A percentile compares a stretch with the other conserved stretches of the same genome.
These are phyloP conservation scores for Lanius collurio DNA, from an alignment of 2,113 vertebrate species.

Conservation along the genomic window DNA sequence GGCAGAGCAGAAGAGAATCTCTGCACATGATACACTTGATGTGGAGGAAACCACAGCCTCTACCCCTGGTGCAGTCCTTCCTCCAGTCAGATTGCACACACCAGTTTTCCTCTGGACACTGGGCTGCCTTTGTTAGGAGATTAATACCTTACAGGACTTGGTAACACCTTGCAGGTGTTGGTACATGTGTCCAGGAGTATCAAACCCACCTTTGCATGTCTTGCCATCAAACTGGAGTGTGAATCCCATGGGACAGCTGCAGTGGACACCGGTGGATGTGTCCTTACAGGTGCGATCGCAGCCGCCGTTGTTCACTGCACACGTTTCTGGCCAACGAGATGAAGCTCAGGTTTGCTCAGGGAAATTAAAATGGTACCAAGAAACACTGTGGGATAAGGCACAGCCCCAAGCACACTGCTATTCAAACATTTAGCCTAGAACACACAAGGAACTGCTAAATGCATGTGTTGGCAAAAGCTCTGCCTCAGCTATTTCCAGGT, in stretches of 20 bases:
- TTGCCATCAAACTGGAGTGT: slow-evolving; percentile 93
- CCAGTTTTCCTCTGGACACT: background rate
- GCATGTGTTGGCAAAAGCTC: background rate
- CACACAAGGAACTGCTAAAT: background rate
- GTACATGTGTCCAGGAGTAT: accelerated
- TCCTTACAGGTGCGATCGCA: slow-evolving; percentile 98
- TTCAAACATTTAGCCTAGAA: background rate
- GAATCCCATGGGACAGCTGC: slow-evolving; percentile 94
- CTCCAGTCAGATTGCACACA: background rate
- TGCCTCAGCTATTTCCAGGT: background rate
- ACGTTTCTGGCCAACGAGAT: slow-evolving; percentile 84
- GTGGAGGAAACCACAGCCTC: accelerated
- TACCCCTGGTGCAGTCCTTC: background rate
- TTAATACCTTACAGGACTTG: background rate
- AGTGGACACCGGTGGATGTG: slow-evolving; percentile 95
- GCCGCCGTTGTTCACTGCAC: slow-evolving; percentile 94
- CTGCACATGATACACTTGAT: background rate
- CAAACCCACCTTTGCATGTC: slow-evolving; percentile 89
- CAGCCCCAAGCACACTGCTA: background rate
- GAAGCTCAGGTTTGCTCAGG: background rate
- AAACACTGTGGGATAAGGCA: background rate
- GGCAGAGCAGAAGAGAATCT: background rate
- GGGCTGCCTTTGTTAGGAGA: background rate
- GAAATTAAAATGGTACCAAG: background rate
- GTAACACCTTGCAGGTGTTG: background rate